Base-by-base conservation (phyloP, 2,888 invertebrate genomes). In the Drosophila percnosoma region DNA sequence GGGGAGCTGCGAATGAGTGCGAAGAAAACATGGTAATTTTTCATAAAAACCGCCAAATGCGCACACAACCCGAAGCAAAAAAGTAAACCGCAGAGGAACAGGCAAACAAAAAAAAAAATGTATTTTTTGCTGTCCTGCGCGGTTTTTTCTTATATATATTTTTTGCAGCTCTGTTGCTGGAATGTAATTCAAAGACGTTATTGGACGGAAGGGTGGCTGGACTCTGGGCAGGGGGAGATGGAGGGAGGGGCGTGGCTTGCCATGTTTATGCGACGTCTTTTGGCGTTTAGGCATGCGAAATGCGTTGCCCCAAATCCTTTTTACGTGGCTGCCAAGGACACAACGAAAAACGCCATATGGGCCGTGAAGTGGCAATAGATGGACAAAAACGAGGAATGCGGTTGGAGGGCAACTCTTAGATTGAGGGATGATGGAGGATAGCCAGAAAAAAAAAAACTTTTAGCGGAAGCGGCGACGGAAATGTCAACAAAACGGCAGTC, bases 241-340 rank as follows among this genome's bases (percentile, higher is more conserved):
- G 2, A 33, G 11, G 54, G n/a, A 59, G 65, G 61, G 83, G 88
- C 74, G 79, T 77, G 81, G 75, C 86, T 61, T 68, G 75, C 70
- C 72, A 86, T 82, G 87, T 90, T 86, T 90, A 88, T 90, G 88
- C 81, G 79, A 87, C 79, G 83, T 89, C 83, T 89, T 87, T 82
- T 83, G 86, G 88, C 87, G 90, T 89, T 89, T 90, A 89, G 90
- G 87, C 85, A 90, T 87, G 77, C 80, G 78, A 89, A 87, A 87
- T 86, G 86, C 86, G 86, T 76, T 75, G 83, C 73, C 75, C 83
- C 75, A 87, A 87, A 90, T 87, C 89, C 90, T 88, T 87, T 87
- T 76, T 88, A 90, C 82, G 82, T 80, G 78, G 68, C 79, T 65
- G 64, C 75, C 89, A 89, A 81, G 86, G 82, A 90, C 82, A 86